phyloP scores from a whole-genome alignment of 1,140 invertebrate genomes.

The Cotesia glomerata region DNA sequence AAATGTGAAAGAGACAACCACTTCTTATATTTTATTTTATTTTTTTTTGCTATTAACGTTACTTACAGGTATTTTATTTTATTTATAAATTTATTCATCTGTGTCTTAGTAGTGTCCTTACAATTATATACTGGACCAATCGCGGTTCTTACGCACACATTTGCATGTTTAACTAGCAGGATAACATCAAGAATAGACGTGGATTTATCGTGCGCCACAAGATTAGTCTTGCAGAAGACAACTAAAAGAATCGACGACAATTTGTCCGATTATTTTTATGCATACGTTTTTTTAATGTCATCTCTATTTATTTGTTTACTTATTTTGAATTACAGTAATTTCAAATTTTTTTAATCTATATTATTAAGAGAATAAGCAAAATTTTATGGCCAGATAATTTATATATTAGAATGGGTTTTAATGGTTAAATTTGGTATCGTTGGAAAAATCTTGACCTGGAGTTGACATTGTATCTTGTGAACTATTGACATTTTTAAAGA shows the following conservation, averaged over 20 bases:
- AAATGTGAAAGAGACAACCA: neutral
- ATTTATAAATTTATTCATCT: neutral
- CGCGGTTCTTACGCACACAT: neutral
- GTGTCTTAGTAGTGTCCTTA: constrained; percentile 1
- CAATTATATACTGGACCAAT: neutral
- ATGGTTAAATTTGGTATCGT: too few relatives aligned
- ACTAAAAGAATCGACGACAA: constrained; percentile 15
- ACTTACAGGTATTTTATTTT: too few relatives aligned
- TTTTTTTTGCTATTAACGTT: neutral
- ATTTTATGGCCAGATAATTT: too few relatives aligned
- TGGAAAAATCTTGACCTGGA: too few relatives aligned
- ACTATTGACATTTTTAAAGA: too few relatives aligned
- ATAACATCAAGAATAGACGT: constrained; percentile 39
- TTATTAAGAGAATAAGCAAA: too few relatives aligned
- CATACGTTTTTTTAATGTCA: constrained; percentile 34
- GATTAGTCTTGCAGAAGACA: constrained; percentile 26
- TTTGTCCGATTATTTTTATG: constrained; percentile 36
- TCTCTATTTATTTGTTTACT: neutral
- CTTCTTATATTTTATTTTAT: neutral
- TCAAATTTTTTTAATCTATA: too few relatives aligned
- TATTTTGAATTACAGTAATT: neutral
- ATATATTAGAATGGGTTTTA: too few relatives aligned
- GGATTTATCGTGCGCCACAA: constrained; percentile 38
- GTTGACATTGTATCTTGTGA: too few relatives aligned
- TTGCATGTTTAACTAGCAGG: constrained; percentile 1